Conservation (phyloP, 2,797 vertebrate species). For the Thamnophis elegans region DNA sequence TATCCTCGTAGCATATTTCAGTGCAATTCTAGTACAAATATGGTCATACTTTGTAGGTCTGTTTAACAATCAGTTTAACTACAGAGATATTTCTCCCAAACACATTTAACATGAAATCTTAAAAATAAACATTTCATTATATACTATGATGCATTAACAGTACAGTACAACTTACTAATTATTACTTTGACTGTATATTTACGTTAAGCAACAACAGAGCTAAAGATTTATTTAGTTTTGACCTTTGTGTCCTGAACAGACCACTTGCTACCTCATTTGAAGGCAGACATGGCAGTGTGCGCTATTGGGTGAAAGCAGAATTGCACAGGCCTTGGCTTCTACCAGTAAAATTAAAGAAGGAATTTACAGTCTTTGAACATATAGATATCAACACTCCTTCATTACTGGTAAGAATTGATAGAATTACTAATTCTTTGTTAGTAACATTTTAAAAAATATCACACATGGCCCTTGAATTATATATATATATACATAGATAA, state of each 20-base stretch:
- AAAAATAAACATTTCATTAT: slow-evolving; percentile 41
- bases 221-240: slow-evolving; percentile 68
- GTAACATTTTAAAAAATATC: slow-evolving; percentile 52
- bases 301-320: slow-evolving; percentile 97
- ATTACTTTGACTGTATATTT: slow-evolving; percentile 49
- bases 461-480: slow-evolving; percentile 46
- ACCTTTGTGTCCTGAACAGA: slow-evolving; percentile 82
- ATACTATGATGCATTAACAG: slow-evolving; percentile 49
- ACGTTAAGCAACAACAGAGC: slow-evolving; percentile 44
- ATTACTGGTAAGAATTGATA: slow-evolving; percentile 86
- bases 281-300: slow-evolving; percentile 96
- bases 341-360: slow-evolving; percentile 95
- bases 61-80: slow-evolving; percentile 40
- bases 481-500: neutral
- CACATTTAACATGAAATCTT: slow-evolving; percentile 48
- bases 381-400: slow-evolving; percentile 99
- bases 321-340: slow-evolving; percentile 95
- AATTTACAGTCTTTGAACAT: slow-evolving; percentile 98
- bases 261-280: slow-evolving; percentile 98
- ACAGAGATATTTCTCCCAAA: slow-evolving; percentile 51
- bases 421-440: slow-evolving; percentile 65
- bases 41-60: slow-evolving; percentile 34
- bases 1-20: slow-evolving; percentile 59
- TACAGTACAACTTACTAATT: slow-evolving; percentile 44
- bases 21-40: slow-evolving; percentile 45